These are phyloP conservation scores for Copidosoma aretas DNA, from an alignment of 2,888 invertebrate species.

Conservation along the genomic window DNA sequence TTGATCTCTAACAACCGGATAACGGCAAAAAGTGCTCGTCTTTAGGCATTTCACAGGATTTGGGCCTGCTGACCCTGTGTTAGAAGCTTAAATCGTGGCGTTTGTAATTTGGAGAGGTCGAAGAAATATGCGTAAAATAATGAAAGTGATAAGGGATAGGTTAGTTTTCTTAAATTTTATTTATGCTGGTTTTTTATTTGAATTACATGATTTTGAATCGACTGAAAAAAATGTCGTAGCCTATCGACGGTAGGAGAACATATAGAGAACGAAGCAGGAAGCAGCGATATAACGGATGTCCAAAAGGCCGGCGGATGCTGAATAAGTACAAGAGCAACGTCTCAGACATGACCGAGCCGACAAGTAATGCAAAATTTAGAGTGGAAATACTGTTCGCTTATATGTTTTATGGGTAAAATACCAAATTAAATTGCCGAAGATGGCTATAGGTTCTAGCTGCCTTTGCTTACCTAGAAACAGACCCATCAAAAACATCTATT, in stretches of 20 bases:
- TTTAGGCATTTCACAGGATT: constrained; percentile 76
- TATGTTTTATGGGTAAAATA: constrained; percentile 81
- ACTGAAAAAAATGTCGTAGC: constrained; percentile 6
- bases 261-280: constrained; percentile 14
- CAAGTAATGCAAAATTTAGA: constrained; percentile 72
- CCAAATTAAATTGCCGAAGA: constrained; percentile 87
- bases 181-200: not conserved
- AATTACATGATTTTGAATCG: constrained; percentile 3
- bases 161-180: constrained; percentile 3
- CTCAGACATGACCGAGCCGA: constrained; percentile 66
- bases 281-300: constrained; percentile 63
- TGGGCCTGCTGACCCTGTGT: constrained; percentile 73
- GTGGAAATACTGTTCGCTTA: constrained; percentile 81
- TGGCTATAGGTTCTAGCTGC: constrained; percentile 86
- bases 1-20: constrained; percentile 72
- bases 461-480: constrained; percentile 77
- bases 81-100: constrained; percentile 68
- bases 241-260: constrained; percentile 1
- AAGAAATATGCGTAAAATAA: constrained; percentile 7
- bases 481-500: constrained; percentile 61
- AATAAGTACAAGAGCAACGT: constrained; percentile 43
- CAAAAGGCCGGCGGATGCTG: constrained; percentile 61
- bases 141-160: constrained; percentile 13
- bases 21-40: constrained; percentile 79
- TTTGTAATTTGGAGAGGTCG: constrained; percentile 29